A percentile compares a stretch with the other conserved stretches of the same genome.
These are phyloP conservation scores for Indicator maculatus DNA, from an alignment of 2,113 vertebrate genomes.

Conservation along the genomic window DNA sequence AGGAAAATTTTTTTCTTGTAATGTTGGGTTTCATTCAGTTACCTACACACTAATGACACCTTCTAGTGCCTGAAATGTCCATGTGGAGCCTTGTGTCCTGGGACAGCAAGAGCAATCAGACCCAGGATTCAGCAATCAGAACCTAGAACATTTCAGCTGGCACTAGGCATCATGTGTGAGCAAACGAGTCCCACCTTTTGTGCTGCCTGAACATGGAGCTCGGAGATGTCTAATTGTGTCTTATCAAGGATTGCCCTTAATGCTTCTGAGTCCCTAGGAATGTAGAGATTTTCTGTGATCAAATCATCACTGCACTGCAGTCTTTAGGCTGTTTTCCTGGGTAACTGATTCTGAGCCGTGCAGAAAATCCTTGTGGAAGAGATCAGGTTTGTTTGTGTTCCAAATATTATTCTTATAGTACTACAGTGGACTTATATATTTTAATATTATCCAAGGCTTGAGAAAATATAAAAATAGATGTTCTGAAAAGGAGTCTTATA, in stretches of 20 bases:
- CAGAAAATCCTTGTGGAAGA: slow-evolving; percentile 4
- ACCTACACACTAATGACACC: background rate
- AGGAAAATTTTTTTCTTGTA: background rate
- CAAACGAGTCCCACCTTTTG: background rate
- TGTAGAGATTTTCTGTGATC: background rate
- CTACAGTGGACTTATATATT: background rate
- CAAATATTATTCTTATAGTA: background rate
- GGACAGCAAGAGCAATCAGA: background rate
- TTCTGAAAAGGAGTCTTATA: slow-evolving; percentile 25
- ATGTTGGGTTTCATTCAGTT: background rate
- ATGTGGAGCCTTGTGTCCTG: background rate
- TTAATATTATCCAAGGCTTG: background rate
- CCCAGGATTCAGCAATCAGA: no score
- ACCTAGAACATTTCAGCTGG: background rate
- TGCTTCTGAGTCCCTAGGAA: background rate
- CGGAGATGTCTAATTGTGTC: background rate
- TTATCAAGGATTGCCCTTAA: background rate
- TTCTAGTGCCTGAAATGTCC: background rate
- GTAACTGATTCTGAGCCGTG: background rate
- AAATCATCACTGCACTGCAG: rapidly evolving
- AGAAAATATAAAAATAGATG: background rate
- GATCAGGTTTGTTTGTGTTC: background rate
- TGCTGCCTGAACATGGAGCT: background rate
- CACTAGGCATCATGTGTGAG: background rate
- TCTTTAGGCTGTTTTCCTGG: slow-evolving; percentile 3